A percentile compares a stretch with the other conserved stretches of the same genome.
phyloP scores from a whole-genome alignment of 2,888 invertebrate genomes.

The Zhuqinia jingwanae region DNA sequence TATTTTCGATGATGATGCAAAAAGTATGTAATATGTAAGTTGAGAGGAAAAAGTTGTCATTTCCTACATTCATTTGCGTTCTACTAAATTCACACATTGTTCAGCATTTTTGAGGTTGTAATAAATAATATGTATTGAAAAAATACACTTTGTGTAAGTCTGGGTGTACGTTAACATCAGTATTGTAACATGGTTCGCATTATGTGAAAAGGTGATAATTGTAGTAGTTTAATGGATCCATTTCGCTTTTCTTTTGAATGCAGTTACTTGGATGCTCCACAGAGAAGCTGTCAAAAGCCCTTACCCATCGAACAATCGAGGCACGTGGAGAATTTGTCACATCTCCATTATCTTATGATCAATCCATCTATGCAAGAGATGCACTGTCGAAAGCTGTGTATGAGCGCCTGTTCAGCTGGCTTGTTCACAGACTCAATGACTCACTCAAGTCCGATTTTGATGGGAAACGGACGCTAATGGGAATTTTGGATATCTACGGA shows the following conservation, averaged over 20 bases:
- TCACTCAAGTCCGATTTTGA: slow-evolving; percentile 85
- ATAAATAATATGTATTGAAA: too few relatives aligned
- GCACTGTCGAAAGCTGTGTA: slow-evolving; percentile 95
- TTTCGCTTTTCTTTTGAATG: slow-evolving; percentile 55
- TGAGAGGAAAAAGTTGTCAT: too few relatives aligned
- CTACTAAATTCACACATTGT: too few relatives aligned
- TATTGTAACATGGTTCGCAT: too few relatives aligned
- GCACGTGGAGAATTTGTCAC: slow-evolving; percentile 91
- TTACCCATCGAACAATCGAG: slow-evolving; percentile 93
- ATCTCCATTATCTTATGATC: slow-evolving; percentile 90
- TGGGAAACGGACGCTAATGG: slow-evolving; percentile 87
- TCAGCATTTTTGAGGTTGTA: too few relatives aligned
- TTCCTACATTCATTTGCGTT: too few relatives aligned
- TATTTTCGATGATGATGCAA: too few relatives aligned
- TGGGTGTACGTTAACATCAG: too few relatives aligned
- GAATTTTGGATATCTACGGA: slow-evolving; percentile 96
- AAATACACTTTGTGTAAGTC: too few relatives aligned
- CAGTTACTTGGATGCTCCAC: slow-evolving; percentile 89
- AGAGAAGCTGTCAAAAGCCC: slow-evolving; percentile 86
- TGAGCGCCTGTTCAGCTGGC: slow-evolving; percentile 94
- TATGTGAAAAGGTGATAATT: too few relatives aligned
- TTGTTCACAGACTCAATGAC: slow-evolving; percentile 90
- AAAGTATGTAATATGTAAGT: too few relatives aligned
- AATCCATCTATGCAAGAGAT: slow-evolving; percentile 92
- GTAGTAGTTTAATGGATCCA: slow-evolving; percentile 33